Evolutionary conservation across 2,888 invertebrate genomes (phyloP), one percentile per base, ranked within the genome.

Genomic region (Zonitis immaculata): DNA sequence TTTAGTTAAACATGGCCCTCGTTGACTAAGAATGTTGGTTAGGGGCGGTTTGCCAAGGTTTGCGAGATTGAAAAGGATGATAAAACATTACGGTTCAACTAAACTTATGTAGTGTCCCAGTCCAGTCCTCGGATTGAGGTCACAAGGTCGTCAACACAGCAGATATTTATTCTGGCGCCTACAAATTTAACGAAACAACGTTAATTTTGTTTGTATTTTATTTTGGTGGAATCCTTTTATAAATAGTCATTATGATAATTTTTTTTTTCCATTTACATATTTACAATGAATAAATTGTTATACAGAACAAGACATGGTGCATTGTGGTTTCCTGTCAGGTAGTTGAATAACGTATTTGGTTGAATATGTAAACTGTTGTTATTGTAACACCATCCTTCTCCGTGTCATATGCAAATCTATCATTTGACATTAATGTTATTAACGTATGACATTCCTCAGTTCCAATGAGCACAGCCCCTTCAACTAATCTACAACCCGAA

Each of bases 21-120:
- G 26, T 43, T 32, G 43, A 52, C 48, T 44, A 53, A 48, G 44
- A 45, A 45, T 39, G 45, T 26, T 20, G 30, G 9, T 28, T 20
- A 20, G 28, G 28, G 27, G n/a, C 42, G 42, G 49, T 35, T 53
- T 53, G 49, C 46, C 22, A 46, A 53, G 53, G 53, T 53, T 46
- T 53, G 30, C 18, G 43, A 47, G 60, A 63, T 63, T 60, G 62
- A 63, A 63, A 63, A 62, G 55, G 57, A 58, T 60, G 60, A 63
- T 63, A 63, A 63, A 63, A 63, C 63, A 63, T 63, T 61, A 63
- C 56, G 54, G 59, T 53, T 52, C 54, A 56, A 50, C 59, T 58
- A 59, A 63, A 63, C 57, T 63, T 62, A 63, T 59, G 63, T 60
- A 60, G 54, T 60, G 60, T 57, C 54, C 58, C 51, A 57, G 54